phyloP scores from a whole-genome alignment of 2,113 vertebrate genomes.

The Halcyon senegalensis region DNA sequence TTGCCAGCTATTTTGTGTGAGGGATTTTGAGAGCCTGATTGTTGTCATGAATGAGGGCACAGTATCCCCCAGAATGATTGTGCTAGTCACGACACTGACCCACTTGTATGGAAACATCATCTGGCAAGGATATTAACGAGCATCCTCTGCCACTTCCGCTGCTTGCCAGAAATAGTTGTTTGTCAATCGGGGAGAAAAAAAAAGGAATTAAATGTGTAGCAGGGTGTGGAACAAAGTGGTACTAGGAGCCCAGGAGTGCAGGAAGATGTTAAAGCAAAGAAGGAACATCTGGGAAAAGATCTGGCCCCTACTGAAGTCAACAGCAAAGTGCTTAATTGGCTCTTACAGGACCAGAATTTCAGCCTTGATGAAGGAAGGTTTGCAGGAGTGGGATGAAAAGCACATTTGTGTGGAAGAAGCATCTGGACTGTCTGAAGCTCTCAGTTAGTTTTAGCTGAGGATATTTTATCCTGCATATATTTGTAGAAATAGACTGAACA shows the following conservation, averaged over 20 bases:
- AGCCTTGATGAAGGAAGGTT: background rate
- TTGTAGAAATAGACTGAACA: background rate
- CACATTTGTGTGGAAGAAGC: background rate
- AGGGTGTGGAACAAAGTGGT: background rate
- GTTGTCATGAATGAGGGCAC: conserved; percentile 39
- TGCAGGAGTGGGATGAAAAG: background rate
- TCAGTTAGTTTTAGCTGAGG: background rate
- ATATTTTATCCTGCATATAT: background rate
- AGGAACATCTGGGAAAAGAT: conserved; percentile 29
- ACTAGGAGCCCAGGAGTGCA: background rate
- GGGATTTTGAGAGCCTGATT: conserved; percentile 18
- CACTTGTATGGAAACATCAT: conserved; percentile 38
- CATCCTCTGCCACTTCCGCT: conserved; percentile 14
- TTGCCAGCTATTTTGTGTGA: conserved; percentile 51
- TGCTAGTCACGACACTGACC: background rate
- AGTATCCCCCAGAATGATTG: background rate
- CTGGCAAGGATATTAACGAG: conserved; percentile 6
- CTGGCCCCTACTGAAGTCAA: background rate
- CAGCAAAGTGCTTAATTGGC: background rate
- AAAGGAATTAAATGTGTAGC: background rate
- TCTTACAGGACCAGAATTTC: background rate
- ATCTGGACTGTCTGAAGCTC: background rate
- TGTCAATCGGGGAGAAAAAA: background rate
- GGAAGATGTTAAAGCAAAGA: conserved; percentile 30
- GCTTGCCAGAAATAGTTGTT: conserved; percentile 42